Base-by-base conservation (phyloP, 2,888 invertebrate species). In the Standfussiana lucernea region DNA sequence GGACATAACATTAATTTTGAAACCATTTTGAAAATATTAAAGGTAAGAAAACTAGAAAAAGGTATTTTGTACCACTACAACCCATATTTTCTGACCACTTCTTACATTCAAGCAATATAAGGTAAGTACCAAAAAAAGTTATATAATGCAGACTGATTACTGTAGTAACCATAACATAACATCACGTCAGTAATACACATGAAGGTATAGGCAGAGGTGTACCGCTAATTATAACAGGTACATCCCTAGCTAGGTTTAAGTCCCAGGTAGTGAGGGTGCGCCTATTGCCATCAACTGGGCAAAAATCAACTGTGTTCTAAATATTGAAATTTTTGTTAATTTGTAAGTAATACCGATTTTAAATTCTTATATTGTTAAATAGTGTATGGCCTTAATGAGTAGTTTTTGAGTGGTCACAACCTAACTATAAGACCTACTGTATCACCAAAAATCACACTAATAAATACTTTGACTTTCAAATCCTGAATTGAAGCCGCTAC, bases 21-120 rank as follows among this genome's bases (percentile, higher is more conserved):
- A 18, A 74, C 61, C n/a, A 32, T 84, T 24, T 47, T 72, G 50
- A 64, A 56, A 37, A 53, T 85, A 72, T 18, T 84, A 21, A 65
- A 79, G 87, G 86, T 86, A 83, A 86, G 71, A 59, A 13, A 0
- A 5, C 6, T 8, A 10, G 5, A 32, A 28, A 21, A 21, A 21
- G 2, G 35, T 75, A 1, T 13, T 18, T 73, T 53, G 42, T 47
- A 50, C 13, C 2, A 50, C 47, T 18, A 24, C 32, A 21, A 32
- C 47, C 3, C 1, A 3, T 15, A 24, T 24, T 18, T 13, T 37
- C 13, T 5, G 11, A 13, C 24, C 35, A 6, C 62, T n/a, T n/a
- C 2, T 37, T 21, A 28, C 24, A 35, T 28, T 76, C 10, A 7
- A n/a, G 18, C 35, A 24, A 0, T 32, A 59, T 11, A 28, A 6